Evolutionary conservation across 2,797 vertebrate genomes (phyloP).

Genomic region (Silurus aristotelis): DNA sequence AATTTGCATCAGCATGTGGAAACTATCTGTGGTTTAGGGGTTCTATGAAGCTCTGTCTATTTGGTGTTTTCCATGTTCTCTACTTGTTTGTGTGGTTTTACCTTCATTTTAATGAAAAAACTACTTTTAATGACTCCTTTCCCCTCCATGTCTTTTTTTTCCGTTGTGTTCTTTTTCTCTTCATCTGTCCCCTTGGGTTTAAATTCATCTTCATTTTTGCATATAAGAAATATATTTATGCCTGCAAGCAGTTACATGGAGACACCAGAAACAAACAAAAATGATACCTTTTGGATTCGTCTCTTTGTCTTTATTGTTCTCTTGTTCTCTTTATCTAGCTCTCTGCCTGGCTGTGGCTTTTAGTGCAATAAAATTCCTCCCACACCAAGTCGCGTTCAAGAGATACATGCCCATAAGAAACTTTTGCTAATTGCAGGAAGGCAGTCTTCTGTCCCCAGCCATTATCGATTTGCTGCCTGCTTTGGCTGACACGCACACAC

Average conservation of each 20-base stretch:
- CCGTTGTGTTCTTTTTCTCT: neutral
- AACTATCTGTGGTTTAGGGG: neutral
- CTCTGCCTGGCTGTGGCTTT: neutral
- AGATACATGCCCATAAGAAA: slow-evolving; percentile 52
- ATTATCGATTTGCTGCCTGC: slow-evolving; percentile 52
- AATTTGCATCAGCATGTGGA: neutral
- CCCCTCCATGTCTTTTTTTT: neutral
- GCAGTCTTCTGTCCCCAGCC: slow-evolving; percentile 44
- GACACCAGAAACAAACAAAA: neutral
- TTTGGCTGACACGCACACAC: slow-evolving; percentile 23
- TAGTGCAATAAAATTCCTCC: slow-evolving; percentile 37
- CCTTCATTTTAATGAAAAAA: neutral
- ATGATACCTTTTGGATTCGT: neutral
- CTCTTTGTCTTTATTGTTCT: neutral
- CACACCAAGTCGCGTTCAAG: slow-evolving; percentile 37
- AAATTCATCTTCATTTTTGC: neutral
- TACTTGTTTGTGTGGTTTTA: neutral
- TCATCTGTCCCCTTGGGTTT: neutral
- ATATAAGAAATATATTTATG: neutral
- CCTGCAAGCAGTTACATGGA: neutral
- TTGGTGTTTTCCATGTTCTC: neutral
- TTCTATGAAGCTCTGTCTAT: neutral
- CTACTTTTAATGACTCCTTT: neutral
- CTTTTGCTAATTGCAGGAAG: slow-evolving; percentile 48
- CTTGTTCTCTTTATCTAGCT: neutral